phyloP scores from a whole-genome alignment of 92 coral and sea anemone species.

The Scolanthus callimorphus region DNA sequence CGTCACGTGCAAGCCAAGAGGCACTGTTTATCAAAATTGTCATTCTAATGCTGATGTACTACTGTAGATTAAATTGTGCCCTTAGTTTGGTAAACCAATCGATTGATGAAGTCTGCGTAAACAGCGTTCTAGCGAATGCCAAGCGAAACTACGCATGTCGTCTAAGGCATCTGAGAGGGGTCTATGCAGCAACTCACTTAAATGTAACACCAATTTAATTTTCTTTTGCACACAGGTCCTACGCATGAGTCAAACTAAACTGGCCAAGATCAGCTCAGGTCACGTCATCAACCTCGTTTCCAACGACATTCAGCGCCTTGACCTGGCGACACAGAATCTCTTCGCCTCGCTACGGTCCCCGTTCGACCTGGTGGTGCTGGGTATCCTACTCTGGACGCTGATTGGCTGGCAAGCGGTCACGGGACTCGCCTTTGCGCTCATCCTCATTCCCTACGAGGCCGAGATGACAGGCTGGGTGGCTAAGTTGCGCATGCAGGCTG shows the following conservation, averaged over 20 bases:
- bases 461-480: constrained; percentile 99
- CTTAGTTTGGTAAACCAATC: too few species aligned
- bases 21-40: too few species aligned
- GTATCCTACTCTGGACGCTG: constrained; percentile 68
- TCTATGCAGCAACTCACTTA: too few species aligned
- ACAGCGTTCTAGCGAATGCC: too few species aligned
- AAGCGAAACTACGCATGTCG: too few species aligned
- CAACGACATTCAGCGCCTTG: constrained; percentile 91
- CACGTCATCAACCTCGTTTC: constrained; percentile 90
- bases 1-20: too few species aligned
- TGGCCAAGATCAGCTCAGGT: constrained; percentile 88
- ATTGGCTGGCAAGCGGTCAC: constrained; percentile 98
- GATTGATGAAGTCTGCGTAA: too few species aligned
- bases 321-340: constrained; percentile 84
- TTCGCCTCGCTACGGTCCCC: constrained; percentile 89
- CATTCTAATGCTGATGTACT: too few species aligned
- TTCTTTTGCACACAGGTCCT: constrained; percentile 41
- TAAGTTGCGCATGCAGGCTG: constrained; percentile 81
- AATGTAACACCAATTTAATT: too few species aligned
- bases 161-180: too few species aligned
- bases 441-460: constrained; percentile 92
- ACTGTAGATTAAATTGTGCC: too few species aligned
- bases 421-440: constrained; percentile 83
- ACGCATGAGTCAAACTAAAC: constrained; percentile 87
- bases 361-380: constrained; percentile 77